A percentile compares a stretch with the other conserved stretches of the same genome.
Evolutionary conservation across 2,113 vertebrate genomes (phyloP).

Genomic region (Syngnathus typhle): DNA sequence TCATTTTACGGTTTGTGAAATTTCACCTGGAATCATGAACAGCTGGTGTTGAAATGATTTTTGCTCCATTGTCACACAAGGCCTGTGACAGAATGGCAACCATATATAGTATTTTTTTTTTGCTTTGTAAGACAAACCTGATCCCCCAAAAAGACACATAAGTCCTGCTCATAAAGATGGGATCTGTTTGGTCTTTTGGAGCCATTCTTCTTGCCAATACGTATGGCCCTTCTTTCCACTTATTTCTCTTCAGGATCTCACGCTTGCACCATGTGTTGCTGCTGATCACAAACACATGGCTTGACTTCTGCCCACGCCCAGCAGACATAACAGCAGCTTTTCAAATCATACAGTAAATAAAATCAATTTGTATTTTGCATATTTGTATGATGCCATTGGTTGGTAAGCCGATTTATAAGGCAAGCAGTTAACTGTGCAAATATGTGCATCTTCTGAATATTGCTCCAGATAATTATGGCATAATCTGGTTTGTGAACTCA

Average conservation of each 20-base stretch:
- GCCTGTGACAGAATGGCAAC: conserved; percentile 64
- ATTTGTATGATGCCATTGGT: too few relatives aligned
- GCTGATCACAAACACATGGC: conserved; percentile 68
- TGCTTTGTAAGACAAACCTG: conserved; percentile 45
- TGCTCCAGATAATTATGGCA: too few relatives aligned
- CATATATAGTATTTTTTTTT: conserved; percentile 58
- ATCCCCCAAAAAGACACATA: conserved; percentile 34
- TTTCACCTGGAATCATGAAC: conserved; percentile 89
- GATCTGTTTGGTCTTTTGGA: conserved; percentile 42
- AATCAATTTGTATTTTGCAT: too few relatives aligned
- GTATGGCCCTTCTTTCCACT: conserved; percentile 29
- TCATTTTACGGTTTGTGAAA: conserved; percentile 84
- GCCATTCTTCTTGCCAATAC: conserved; percentile 29
- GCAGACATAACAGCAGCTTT: conserved; percentile 27
- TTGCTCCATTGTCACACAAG: conserved; percentile 79
- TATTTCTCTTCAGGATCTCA: conserved; percentile 50
- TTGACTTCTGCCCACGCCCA: conserved; percentile 41
- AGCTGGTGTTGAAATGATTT: conserved; percentile 91
- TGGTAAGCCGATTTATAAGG: too few relatives aligned
- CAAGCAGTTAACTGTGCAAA: too few relatives aligned
- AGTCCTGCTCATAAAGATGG: conserved; percentile 49
- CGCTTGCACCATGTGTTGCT: conserved; percentile 61
- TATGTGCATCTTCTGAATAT: too few relatives aligned
- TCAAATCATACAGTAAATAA: conserved; percentile 8
- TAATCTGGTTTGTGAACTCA: too few relatives aligned